These are phyloP conservation scores for Meda fulgida DNA, from an alignment of 2,797 vertebrate species.

Conservation along the genomic window DNA sequence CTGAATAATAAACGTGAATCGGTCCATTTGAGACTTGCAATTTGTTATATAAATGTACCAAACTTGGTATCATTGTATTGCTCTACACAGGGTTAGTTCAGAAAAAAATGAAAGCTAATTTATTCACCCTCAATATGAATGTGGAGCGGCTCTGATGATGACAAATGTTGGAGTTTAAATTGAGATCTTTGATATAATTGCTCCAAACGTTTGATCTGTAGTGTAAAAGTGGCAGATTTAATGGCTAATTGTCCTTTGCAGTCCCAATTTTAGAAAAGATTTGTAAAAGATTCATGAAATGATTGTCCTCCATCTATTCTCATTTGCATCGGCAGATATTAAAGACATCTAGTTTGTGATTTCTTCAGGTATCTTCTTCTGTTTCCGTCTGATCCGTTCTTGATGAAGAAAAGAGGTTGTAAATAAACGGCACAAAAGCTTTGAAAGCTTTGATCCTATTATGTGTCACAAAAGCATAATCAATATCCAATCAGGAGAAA, in stretches of 20 bases:
- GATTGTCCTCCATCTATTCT: neutral
- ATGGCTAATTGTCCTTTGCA: neutral
- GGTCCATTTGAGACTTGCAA: neutral
- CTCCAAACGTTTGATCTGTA: too few species aligned
- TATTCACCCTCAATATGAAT: neutral
- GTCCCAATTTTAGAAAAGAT: too few species aligned
- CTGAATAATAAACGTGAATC: neutral
- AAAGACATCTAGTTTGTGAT: neutral
- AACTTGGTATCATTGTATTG: neutral
- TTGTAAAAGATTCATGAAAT: too few species aligned
- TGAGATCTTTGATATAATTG: neutral
- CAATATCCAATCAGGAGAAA: conserved; percentile 85
- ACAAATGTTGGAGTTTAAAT: neutral
- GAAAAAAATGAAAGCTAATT: neutral
- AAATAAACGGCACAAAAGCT: conserved; percentile 77
- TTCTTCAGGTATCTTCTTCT: neutral
- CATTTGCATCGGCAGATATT: neutral
- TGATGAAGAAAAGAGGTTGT: conserved; percentile 63
- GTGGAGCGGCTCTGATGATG: neutral
- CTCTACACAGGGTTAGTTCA: neutral
- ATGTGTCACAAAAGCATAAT: conserved; percentile 86
- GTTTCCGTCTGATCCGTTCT: neutral
- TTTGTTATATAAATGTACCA: neutral
- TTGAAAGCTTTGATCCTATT: conserved; percentile 82
- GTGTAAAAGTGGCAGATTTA: neutral